Evolutionary conservation across 2,113 vertebrate genomes (phyloP), one percentile per base, ranked within the genome.

Genomic region (Bothrops jararaca): DNA sequence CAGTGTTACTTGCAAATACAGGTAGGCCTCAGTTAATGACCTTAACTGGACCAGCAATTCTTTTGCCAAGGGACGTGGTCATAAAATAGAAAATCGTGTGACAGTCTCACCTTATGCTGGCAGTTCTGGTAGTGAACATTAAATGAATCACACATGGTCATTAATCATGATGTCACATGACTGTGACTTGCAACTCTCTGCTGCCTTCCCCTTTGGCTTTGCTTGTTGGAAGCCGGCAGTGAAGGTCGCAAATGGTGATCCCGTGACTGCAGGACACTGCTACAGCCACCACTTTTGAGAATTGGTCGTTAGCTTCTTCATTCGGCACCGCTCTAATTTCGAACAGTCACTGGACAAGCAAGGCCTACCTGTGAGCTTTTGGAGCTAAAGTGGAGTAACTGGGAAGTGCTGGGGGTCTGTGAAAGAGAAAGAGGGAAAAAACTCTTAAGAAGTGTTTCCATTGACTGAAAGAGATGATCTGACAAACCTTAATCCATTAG

Each of bases 401-500:
- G 89, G 42, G 86, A 23, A n/a, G 64, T 89, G 88, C 1, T 29
- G 23, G 13, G 0, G 0, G 26, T 85, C 24, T 24, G 85, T 24
- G 3, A 0, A 4, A 39, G 0, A 90, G 22, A 0, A 0, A 54
- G 26, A 91, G 34, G 15, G 80, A 52, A 4, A 0, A 10, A 86
- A 0, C 6, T 5, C 91, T 29, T 52, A 85, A 85, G 54, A 53
- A 91, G 45, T 89, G 50, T 26, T 74, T 92, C 45, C 90, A 94
- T 92, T 64, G 91, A 94, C 90, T 95, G 91, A 93, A 92, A 64
- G 5, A 0, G 95, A 94, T 92, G 92, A 91, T 86, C 92, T 89
- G 90, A 92, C 80, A 94, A 93, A 97, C 95, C 90, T 74, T 93
- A 80, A 92, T 0, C 94, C 92, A 96, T 60, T 56, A 85, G 93